phyloP scores from a whole-genome alignment of 2,888 invertebrate genomes.

The Teleiodes luculella region DNA sequence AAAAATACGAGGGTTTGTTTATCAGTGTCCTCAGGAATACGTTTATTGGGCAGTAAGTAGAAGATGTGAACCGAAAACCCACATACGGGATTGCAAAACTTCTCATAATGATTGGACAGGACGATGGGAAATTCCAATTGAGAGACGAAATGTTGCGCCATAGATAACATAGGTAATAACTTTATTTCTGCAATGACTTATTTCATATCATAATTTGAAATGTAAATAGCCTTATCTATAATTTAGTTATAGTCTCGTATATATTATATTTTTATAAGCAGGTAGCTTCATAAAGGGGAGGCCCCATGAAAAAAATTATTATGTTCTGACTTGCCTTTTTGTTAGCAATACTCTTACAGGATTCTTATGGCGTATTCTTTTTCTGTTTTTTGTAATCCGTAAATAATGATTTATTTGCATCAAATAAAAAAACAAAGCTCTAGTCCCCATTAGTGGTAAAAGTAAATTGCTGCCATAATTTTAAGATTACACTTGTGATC shows the following conservation, averaged over 20 bases:
- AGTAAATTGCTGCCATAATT: slow-evolving; percentile 49
- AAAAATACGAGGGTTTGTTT: slow-evolving; percentile 82
- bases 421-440: not conserved
- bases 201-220: not conserved
- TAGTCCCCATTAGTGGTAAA: slow-evolving; percentile 13
- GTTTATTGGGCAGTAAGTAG: slow-evolving; percentile 88
- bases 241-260: not conserved
- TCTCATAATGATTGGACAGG: slow-evolving; percentile 59
- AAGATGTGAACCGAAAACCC: slow-evolving; percentile 83
- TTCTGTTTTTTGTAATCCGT: not conserved
- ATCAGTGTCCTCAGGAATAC: slow-evolving; percentile 87
- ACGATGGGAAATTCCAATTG: slow-evolving; percentile 78
- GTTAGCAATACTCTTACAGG: no score
- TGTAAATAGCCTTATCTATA: not conserved
- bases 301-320: not conserved
- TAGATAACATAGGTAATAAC: slow-evolving; percentile 26
- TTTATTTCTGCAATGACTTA: not conserved
- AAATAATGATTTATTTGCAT: not conserved
- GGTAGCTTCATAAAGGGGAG: not conserved
- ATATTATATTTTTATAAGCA: not conserved
- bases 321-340: no score
- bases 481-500: slow-evolving; percentile 59
- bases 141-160: slow-evolving; percentile 71
- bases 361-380: no score
- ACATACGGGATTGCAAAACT: slow-evolving; percentile 80